Conservation (phyloP, 37 sponge, comb jelly and placozoan genomes). For the Eunapius fragilis region DNA sequence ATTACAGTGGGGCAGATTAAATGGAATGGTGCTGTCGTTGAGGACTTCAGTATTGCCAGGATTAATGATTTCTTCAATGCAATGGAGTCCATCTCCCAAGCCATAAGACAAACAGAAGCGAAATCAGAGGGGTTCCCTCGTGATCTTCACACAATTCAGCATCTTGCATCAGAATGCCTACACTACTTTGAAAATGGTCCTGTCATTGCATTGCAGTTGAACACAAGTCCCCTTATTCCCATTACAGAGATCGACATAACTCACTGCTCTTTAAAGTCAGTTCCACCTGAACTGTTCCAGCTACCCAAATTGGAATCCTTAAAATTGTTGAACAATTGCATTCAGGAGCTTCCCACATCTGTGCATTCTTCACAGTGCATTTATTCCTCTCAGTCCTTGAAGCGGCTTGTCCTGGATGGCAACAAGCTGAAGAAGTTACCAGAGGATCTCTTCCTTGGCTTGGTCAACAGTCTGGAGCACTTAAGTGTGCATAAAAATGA, state of each 20-base stretch:
- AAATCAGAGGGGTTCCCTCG: too few relatives aligned
- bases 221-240: background rate
- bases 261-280: slow-evolving; percentile 30
- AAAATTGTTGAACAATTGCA: slow-evolving; percentile 47
- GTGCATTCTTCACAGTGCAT: background rate
- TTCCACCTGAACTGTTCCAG: slow-evolving; percentile 66
- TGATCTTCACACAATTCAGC: slow-evolving; percentile 5
- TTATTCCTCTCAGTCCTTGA: slow-evolving; percentile 24
- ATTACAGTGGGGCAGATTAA: background rate
- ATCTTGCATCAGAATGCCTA: slow-evolving; percentile 42
- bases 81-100: slow-evolving; percentile 24
- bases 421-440: slow-evolving; percentile 59
- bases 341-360: slow-evolving; percentile 39
- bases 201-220: too few relatives aligned
- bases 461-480: slow-evolving; percentile 37
- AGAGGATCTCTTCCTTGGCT: slow-evolving; percentile 36
- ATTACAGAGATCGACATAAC: slow-evolving; percentile 52
- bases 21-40: slow-evolving; percentile 40
- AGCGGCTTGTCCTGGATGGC: slow-evolving; percentile 37
- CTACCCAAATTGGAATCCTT: slow-evolving; percentile 29
- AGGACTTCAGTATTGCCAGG: slow-evolving; percentile 10
- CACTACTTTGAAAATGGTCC: slow-evolving; percentile 20
- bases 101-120: too few relatives aligned
- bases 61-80: slow-evolving; percentile 30
- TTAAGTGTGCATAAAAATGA: slow-evolving; percentile 50